Evolutionary conservation across 1,140 invertebrate genomes (phyloP), one percentile per base, ranked within the genome.

Genomic region (Psix sp.): DNA sequence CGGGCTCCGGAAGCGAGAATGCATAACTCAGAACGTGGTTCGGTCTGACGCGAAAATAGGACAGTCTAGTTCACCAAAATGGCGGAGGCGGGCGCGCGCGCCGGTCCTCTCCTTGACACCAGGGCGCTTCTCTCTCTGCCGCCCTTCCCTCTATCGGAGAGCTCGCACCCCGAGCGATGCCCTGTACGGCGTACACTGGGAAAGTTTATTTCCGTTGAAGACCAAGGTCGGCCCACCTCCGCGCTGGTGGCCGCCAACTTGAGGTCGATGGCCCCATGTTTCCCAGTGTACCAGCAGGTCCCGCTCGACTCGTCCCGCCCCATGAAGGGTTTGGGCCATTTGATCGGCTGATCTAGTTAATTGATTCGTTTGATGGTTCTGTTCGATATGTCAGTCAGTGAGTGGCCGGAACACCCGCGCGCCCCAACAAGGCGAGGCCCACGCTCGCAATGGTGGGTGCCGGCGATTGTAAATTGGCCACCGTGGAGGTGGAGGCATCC

Each of bases 391-490:
- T n/a, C 11, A 21, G 31, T 45, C 48, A 62, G 67, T 56, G 36
- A 62, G 18, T 6, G 21, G 24, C 33, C 46, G 35, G 36, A 62
- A 14, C 10, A 16, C 35, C 33, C 46, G 35, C 42, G 0, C 51
- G 65, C 29, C 49, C 48, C 11, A 66, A 74, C 33, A 65, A 76
- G 40, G 26, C 66, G 52, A 70, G 49, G 62, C 56, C 26, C 45
- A 57, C 38, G 74, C 77, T 77, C 74, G 80, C 78, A 84, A 91
- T 91, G 91, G 89, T 89, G 73, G 91, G 90, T 78, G 90, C 89
- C 79, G 91, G 92, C 83, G 93, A 95, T 87, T 91, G 94, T 84
- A 94, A 94, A 88, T 92, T 95, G 84, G 92, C 94, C 70, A 95
- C 93, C 26, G 93, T 95, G 65, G 93, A 94, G 83, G 90, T 93